These are phyloP conservation scores for Pteruthius melanotis DNA, from an alignment of 2,113 vertebrate species.

Conservation along the genomic window DNA sequence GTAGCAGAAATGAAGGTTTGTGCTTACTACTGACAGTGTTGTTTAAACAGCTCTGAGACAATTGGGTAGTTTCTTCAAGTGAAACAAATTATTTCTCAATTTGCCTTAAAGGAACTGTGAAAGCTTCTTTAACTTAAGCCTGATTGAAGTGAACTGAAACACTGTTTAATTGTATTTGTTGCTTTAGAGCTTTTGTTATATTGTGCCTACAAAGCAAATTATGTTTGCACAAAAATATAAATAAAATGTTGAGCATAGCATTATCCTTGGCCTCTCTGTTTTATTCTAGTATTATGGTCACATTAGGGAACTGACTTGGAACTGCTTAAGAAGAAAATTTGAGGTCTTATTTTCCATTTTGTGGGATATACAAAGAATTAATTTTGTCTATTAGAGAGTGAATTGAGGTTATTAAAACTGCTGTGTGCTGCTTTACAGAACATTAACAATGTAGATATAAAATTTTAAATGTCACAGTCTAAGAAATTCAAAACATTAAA, in stretches of 20 bases:
- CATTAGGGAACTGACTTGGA: neutral
- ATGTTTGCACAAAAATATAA: slow-evolving; percentile 89
- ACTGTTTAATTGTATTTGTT: slow-evolving; percentile 82
- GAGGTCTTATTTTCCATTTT: neutral
- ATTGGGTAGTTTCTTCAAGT: slow-evolving; percentile 48
- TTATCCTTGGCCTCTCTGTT: neutral
- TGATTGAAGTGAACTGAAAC: slow-evolving; percentile 72
- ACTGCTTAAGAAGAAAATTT: neutral
- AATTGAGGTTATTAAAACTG: neutral
- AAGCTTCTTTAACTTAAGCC: slow-evolving; percentile 71
- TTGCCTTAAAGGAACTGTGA: slow-evolving; percentile 79
- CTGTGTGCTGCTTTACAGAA: neutral
- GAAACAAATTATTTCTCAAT: slow-evolving; percentile 67
- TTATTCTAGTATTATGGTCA: neutral
- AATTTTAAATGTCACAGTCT: neutral
- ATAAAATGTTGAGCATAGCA: slow-evolving; percentile 90
- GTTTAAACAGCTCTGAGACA: slow-evolving; percentile 23
- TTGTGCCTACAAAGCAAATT: slow-evolving; percentile 86
- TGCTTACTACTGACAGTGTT: slow-evolving; percentile 24
- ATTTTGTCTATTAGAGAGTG: neutral
- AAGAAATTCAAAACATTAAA: neutral
- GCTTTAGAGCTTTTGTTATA: slow-evolving; percentile 86
- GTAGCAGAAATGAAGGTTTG: slow-evolving; percentile 3
- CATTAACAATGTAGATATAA: neutral
- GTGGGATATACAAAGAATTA: neutral